These are phyloP conservation scores for Gari tellinella DNA, from an alignment of 2,888 invertebrate species.

Conservation along the genomic window DNA sequence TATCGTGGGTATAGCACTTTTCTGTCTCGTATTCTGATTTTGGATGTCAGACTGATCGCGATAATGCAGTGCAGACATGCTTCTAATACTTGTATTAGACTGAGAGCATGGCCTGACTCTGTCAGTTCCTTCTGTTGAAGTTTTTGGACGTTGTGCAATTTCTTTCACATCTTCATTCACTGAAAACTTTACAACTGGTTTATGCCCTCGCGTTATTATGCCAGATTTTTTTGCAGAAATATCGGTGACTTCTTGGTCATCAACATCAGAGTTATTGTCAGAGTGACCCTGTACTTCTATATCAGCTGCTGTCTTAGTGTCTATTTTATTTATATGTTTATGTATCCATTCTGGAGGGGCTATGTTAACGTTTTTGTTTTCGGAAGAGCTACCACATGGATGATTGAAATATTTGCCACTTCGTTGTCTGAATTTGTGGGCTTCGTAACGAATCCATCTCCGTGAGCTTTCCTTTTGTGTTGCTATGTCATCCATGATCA, in stretches of 20 bases:
- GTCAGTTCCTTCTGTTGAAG: constrained; percentile 3
- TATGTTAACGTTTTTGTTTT: constrained; percentile 15
- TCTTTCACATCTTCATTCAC: constrained; percentile 38
- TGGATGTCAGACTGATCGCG: constrained; percentile 39
- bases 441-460: constrained; percentile 53
- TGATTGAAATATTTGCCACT: constrained; percentile 35
- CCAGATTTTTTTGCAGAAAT: constrained; percentile 31
- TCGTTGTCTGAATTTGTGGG: constrained; percentile 59
- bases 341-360: constrained; percentile 42
- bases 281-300: constrained; percentile 7
- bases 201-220: constrained; percentile 50
- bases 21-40: constrained; percentile 16
- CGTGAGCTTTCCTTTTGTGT: constrained; percentile 43
- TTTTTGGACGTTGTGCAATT: constrained; percentile 20
- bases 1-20: constrained; percentile 46
- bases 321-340: neutral
- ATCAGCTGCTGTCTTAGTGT: neutral
- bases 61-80: constrained; percentile 45
- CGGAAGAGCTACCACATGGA: constrained; percentile 6
- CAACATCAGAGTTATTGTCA: constrained; percentile 14
- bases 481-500: constrained; percentile 60
- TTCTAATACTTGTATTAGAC: constrained; percentile 14
- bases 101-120: too few relatives aligned
- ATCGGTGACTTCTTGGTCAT: constrained; percentile 1
- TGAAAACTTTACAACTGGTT: constrained; percentile 59